Percentiles rank a stretch among this genome's conserved stretches.
phyloP scores from a whole-genome alignment of 2,113 vertebrate species.

The Lamprologus callipterus region DNA sequence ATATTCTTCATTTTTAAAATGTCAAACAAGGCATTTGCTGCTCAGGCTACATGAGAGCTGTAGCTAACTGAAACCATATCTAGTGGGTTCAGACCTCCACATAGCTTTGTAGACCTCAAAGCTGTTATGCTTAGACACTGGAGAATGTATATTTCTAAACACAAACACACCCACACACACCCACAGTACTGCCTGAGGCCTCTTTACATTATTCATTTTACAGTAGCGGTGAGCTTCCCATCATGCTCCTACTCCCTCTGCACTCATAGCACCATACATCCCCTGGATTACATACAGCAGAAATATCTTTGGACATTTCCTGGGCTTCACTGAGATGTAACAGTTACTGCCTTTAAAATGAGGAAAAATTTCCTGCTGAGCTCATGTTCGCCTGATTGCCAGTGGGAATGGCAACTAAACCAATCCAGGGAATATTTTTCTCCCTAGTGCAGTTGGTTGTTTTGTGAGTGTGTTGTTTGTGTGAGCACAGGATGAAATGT shows the following conservation, averaged over 20 bases:
- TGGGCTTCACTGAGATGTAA: neutral
- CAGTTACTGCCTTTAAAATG: neutral
- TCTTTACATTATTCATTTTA: neutral
- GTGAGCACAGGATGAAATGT: neutral
- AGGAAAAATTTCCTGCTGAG: neutral
- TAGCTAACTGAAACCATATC: neutral
- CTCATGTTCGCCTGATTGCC: neutral
- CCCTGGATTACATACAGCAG: neutral
- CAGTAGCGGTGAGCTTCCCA: constrained; percentile 24
- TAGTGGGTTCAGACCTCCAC: neutral
- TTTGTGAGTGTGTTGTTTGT: neutral
- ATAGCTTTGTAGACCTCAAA: constrained; percentile 3
- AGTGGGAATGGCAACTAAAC: neutral
- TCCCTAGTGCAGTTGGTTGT: neutral
- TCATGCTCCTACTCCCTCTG: neutral
- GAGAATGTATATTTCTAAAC: constrained; percentile 1
- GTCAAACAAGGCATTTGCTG: neutral
- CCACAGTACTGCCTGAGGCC: constrained; percentile 4
- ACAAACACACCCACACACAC: constrained; percentile 1
- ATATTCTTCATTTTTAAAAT: neutral
- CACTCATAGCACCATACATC: neutral
- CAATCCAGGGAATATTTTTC: neutral
- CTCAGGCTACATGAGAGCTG: neutral
- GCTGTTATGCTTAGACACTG: neutral
- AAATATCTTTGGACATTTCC: neutral